phyloP scores from a whole-genome alignment of 2,113 vertebrate genomes.

The Perca flavescens region DNA sequence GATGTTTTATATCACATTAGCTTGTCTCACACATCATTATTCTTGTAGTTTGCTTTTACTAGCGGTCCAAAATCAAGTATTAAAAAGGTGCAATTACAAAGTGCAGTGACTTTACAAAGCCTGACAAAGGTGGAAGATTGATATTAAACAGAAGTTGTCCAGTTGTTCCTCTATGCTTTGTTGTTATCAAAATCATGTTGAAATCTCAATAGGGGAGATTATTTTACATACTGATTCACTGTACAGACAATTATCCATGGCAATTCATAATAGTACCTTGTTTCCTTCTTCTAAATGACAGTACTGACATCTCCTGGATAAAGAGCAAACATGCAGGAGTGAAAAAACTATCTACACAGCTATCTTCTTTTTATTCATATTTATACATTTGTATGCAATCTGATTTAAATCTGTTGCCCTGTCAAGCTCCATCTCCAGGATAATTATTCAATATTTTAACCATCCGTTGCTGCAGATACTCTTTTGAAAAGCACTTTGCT shows the following conservation, averaged over 20 bases:
- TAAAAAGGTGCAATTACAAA: not conserved
- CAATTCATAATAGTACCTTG: not conserved
- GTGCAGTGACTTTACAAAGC: not conserved
- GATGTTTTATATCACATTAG: not conserved
- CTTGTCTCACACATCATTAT: not conserved
- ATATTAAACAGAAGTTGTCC: not conserved
- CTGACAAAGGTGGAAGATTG: not conserved
- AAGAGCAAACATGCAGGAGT: not conserved
- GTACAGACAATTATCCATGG: conserved; percentile 20
- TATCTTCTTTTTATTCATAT: not conserved
- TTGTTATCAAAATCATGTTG: not conserved
- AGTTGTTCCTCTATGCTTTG: not conserved
- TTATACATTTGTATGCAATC: not conserved
- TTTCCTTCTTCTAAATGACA: not conserved
- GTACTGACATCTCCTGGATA: conserved; percentile 68
- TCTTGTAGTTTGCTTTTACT: not conserved
- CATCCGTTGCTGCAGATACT: not conserved
- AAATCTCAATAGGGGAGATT: conserved; percentile 1
- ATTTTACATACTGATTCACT: conserved; percentile 14
- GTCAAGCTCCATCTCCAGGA: not conserved
- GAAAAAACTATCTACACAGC: not conserved
- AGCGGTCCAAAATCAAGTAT: not conserved
- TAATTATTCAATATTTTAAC: not conserved
- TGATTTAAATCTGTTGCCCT: not conserved
- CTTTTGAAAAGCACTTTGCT: not conserved